Conservation (phyloP, 2,113 vertebrate genomes). For the Xerus inauris region DNA sequence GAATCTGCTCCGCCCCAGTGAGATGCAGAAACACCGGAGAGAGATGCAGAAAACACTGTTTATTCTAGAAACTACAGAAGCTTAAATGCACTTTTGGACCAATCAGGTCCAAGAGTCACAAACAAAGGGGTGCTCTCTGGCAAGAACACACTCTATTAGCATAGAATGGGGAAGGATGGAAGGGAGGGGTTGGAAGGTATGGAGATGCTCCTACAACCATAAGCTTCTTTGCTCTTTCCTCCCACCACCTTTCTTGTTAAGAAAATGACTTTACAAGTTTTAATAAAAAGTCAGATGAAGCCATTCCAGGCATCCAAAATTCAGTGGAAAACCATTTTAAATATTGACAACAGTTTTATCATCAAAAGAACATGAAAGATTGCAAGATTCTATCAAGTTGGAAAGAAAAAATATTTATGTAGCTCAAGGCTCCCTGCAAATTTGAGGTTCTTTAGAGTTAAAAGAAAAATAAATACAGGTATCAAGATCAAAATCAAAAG, state of each 20-base stretch:
- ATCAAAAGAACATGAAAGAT: background rate
- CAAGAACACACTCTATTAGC: no score
- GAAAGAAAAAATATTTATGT: background rate
- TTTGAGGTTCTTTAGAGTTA: background rate
- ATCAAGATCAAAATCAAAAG: background rate
- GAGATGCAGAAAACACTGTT: no score
- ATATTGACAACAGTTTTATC: background rate
- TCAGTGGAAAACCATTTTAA: background rate
- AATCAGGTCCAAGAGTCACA: no score
- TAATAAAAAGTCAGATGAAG: background rate
- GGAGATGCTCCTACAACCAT: no score
- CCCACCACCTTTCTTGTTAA: background rate
- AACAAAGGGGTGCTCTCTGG: no score
- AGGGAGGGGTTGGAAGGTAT: no score
- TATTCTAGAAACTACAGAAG: no score
- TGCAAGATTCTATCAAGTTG: background rate
- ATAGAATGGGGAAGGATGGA: no score
- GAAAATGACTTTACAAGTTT: background rate
- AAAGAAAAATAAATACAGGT: constrained; percentile 2
- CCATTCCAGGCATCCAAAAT: background rate
- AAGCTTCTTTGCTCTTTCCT: background rate
- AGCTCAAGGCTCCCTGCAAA: background rate
- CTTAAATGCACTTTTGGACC: no score
- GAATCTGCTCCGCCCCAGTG: no score
- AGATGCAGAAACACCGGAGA: no score